Conservation (phyloP, 2,113 vertebrate species). For the Opisthocomus hoazin region DNA sequence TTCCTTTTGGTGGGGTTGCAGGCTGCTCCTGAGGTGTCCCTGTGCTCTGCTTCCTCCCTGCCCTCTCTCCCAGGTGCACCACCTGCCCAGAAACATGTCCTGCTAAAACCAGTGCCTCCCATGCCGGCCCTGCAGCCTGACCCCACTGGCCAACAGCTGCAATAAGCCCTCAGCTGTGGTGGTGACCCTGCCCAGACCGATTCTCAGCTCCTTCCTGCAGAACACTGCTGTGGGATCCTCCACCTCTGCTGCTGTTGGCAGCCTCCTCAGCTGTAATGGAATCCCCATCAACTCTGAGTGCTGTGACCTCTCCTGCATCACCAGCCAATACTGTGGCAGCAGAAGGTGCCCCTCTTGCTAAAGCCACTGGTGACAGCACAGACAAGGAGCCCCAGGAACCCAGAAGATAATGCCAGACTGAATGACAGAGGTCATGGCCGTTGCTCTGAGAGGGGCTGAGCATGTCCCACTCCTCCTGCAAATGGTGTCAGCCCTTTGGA, state of each 20-base stretch:
- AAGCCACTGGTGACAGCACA: not conserved
- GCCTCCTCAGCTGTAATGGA: not conserved
- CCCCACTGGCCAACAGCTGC: not conserved
- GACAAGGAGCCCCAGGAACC: not conserved
- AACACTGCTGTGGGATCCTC: not conserved
- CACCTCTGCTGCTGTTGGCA: no score
- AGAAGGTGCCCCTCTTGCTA: not conserved
- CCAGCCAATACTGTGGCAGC: not conserved
- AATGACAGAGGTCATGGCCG: rapidly evolving
- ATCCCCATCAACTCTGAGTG: not conserved
- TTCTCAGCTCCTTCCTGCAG: not conserved
- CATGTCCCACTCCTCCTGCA: not conserved
- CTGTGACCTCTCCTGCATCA: not conserved
- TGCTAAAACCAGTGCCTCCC: not conserved
- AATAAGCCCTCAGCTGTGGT: not conserved
- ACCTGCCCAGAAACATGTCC: not conserved
- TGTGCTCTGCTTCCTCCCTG: not conserved
- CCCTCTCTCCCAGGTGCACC: not conserved
- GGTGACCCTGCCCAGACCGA: not conserved
- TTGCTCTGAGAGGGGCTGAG: not conserved
- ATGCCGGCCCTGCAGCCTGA: not conserved
- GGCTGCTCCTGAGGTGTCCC: not conserved
- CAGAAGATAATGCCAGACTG: not conserved
- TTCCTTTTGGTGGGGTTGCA: not conserved
- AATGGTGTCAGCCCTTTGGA: not conserved